phyloP scores from a whole-genome alignment of 2,797 vertebrate species.

The Mus spretus region DNA sequence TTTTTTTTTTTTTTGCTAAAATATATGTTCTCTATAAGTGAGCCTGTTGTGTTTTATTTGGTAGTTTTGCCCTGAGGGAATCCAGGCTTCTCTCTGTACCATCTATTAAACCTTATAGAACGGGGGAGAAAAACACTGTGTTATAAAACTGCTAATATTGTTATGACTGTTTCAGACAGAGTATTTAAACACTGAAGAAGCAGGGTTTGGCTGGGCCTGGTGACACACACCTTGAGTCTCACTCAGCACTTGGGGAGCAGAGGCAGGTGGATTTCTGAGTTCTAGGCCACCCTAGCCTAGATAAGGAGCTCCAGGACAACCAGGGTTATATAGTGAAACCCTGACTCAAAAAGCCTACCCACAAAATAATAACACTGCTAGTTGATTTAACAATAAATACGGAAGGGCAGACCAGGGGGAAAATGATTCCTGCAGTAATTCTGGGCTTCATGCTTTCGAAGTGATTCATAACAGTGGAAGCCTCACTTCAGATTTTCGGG shows the following conservation, averaged over 20 bases:
- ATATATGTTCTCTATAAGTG: slow-evolving; percentile 65
- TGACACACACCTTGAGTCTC: background rate
- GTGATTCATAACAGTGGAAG: background rate
- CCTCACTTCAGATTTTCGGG: background rate
- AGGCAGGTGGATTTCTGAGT: background rate
- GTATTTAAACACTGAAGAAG: slow-evolving; percentile 32
- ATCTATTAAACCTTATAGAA: background rate
- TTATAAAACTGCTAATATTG: slow-evolving; percentile 33
- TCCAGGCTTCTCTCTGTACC: background rate
- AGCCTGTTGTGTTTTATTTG: background rate
- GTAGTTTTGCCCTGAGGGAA: slow-evolving; percentile 36
- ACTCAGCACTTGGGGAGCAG: background rate
- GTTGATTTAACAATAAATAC: background rate
- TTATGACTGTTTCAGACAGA: background rate
- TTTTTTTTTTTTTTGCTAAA: background rate
- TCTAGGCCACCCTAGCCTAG: background rate
- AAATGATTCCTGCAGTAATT: slow-evolving; percentile 73
- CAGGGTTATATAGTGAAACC: background rate
- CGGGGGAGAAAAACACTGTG: background rate
- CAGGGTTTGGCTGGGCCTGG: background rate
- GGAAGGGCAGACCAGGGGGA: background rate
- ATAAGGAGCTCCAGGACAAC: background rate
- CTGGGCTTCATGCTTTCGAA: slow-evolving; percentile 74
- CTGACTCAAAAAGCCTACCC: background rate
- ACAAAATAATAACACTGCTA: background rate